These are phyloP conservation scores for Brenthis daphne DNA, from an alignment of 2,888 invertebrate species.

Conservation along the genomic window DNA sequence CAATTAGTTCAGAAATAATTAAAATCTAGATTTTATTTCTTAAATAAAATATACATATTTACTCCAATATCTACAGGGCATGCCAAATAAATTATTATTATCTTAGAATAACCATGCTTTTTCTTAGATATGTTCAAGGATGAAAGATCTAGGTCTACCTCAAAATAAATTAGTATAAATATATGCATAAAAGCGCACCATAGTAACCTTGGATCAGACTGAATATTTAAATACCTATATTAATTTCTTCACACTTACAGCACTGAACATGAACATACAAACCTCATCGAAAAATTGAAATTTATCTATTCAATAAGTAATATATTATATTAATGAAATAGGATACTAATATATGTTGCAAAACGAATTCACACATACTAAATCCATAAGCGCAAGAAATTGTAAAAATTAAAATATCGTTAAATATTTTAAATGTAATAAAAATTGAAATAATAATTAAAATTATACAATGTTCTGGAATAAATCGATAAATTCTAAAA, in stretches of 20 bases:
- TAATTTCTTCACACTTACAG: neutral
- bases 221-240: conserved; percentile 32
- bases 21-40: conserved; percentile 27
- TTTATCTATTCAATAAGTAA: neutral
- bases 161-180: conserved; percentile 58
- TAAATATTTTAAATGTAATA: too few species aligned
- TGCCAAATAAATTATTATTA: conserved; percentile 61
- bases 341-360: neutral
- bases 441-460: too few species aligned
- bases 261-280: conserved; percentile 10
- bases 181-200: conserved; percentile 60
- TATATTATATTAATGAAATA: neutral
- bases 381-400: too few species aligned
- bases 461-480: too few species aligned
- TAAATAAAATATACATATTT: conserved; percentile 29
- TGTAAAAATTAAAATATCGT: too few species aligned
- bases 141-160: conserved; percentile 61
- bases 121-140: conserved; percentile 51
- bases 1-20: conserved; percentile 59
- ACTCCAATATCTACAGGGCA: conserved; percentile 59
- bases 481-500: too few species aligned
- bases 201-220: conserved; percentile 61
- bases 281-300: conserved; percentile 4
- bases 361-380: too few species aligned
- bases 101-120: conserved; percentile 63